Evolutionary conservation across 2,797 vertebrate species (phyloP).

Genomic region (Lagodon rhomboides): DNA sequence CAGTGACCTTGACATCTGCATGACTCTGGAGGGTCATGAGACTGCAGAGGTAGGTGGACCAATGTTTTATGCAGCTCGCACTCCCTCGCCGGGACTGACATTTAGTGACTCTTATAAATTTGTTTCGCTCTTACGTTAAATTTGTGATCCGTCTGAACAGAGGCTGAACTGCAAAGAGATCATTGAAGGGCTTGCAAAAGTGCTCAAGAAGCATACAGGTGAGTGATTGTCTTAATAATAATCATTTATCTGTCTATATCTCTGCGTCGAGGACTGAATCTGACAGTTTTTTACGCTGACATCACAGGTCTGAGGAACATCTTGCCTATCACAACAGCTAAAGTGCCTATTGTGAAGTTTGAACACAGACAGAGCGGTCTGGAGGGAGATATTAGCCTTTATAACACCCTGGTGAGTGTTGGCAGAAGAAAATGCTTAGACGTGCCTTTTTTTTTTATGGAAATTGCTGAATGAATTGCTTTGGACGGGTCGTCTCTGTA

Average conservation of each 20-base stretch:
- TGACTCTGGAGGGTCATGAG: constrained; percentile 98
- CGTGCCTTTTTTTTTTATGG: neutral
- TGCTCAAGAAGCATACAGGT: constrained; percentile 98
- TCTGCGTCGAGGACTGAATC: neutral
- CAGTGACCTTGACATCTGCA: constrained; percentile 99
- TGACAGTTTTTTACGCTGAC: neutral
- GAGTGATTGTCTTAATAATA: neutral
- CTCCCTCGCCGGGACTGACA: neutral
- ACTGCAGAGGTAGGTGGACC: constrained; percentile 91
- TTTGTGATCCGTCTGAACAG: constrained; percentile 77
- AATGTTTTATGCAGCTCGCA: neutral
- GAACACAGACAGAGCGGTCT: constrained; percentile 95
- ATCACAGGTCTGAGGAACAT: constrained; percentile 95
- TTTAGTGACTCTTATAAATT: neutral
- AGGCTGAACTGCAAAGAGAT: constrained; percentile 99
- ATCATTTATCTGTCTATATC: neutral
- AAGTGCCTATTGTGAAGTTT: constrained; percentile 99
- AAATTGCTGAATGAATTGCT: neutral
- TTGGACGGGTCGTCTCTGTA: constrained; percentile 68
- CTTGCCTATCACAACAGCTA: constrained; percentile 99
- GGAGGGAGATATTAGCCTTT: constrained; percentile 98
- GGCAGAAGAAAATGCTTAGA: neutral
- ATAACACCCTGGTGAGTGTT: constrained; percentile 94
- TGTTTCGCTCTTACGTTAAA: neutral
- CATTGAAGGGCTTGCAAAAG: constrained; percentile 97